Conservation (phyloP, 2,888 invertebrate species). For the Camponotus fellah region DNA sequence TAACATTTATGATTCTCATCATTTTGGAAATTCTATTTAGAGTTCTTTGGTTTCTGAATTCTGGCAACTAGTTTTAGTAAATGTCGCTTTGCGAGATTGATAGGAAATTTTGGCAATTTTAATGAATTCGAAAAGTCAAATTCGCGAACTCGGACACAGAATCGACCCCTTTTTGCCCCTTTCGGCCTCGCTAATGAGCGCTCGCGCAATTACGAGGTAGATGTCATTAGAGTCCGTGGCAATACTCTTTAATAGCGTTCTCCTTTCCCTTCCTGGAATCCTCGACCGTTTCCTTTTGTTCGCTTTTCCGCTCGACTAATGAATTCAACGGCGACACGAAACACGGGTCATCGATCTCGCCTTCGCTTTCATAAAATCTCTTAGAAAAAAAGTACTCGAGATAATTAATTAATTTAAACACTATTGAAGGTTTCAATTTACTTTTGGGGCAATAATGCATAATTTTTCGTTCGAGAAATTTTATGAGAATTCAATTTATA, state of each 20-base stretch:
- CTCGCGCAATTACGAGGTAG: slow-evolving; percentile 26
- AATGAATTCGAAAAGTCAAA: neutral
- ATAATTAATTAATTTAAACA: slow-evolving; percentile 30
- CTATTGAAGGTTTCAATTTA: neutral
- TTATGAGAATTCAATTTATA: neutral
- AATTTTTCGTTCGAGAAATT: neutral
- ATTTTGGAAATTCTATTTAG: neutral
- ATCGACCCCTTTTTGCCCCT: neutral
- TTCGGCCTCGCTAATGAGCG: slow-evolving; percentile 18
- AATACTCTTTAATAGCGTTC: slow-evolving; percentile 25
- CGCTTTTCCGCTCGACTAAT: slow-evolving; percentile 19
- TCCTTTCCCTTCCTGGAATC: slow-evolving; percentile 9
- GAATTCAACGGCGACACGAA: slow-evolving; percentile 43
- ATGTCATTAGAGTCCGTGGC: slow-evolving; percentile 30
- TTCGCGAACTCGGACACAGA: neutral
- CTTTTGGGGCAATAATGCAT: neutral
- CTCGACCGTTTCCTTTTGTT: slow-evolving; percentile 4
- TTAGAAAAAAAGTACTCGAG: neutral
- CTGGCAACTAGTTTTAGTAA: neutral
- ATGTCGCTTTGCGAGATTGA: neutral
- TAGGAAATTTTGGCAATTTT: neutral
- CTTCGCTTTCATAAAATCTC: slow-evolving; percentile 7
- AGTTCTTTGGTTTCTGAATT: too few relatives aligned
- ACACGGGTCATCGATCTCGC: slow-evolving; percentile 20
- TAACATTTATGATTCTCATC: neutral